Base-by-base conservation (phyloP, 2,888 invertebrate species). In the Apodemia duryi region DNA sequence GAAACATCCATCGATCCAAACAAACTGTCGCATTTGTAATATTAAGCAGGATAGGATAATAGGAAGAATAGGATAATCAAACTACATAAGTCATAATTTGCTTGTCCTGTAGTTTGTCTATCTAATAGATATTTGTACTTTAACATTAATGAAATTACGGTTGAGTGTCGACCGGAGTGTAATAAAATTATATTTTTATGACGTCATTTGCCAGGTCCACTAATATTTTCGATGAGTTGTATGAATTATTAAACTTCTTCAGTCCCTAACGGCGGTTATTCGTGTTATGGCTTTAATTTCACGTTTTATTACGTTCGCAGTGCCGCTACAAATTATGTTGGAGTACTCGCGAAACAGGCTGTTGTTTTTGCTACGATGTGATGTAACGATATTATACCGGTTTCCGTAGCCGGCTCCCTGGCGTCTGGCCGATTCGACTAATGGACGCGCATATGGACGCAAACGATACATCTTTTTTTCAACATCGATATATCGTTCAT, bases 321-420 rank as follows among this genome's bases (percentile, higher is more conserved):
- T 46, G 46, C 46, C 46, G 46, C 46, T 46, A 46, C 13, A 13
- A 10, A 43, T 43, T 43, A 43, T 46, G 46, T 46, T 46, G 46
- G 43, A 46, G 46, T 46, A 46, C 43, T 69, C 68, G 67, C 66
- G 65, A 66, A 68, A 67, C 65, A 63, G 67, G 63, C 68, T 62
- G 68, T 66, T 66, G 68, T 82, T 82, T 83, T 81, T 81, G 78
- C 78, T 76, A 75, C 75, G 75, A 76, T 79, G 75, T 81, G 79
- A 82, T 81, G 83, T 82, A 85, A 84, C 80, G 80, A 79, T 76
- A 67, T 66, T 66, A 69, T 83, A 89, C 90, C 88, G 88, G 89
- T 89, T 88, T 72, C 77, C 76, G 72, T 77, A 10, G 46, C n/a
- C 77, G 90, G 91, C 91, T 90, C 91, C 91, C 73, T 79, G 75